Evolutionary conservation across 2,888 invertebrate genomes (phyloP), one percentile per base, ranked within the genome.

Genomic region (Rhagonycha fulva): DNA sequence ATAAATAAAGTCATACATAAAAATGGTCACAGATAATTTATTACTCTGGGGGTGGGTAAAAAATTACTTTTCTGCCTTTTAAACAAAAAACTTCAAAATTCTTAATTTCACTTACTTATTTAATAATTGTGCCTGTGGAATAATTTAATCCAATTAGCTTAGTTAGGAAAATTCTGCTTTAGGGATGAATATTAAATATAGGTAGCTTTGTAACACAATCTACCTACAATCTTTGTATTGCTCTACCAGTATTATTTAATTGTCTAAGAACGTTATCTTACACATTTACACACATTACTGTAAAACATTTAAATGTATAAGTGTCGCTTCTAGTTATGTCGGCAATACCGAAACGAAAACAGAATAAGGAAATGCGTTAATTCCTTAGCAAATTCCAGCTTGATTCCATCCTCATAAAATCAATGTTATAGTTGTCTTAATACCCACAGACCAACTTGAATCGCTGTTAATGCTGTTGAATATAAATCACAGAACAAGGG

Each of bases 341-440:
- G 75, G 66, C 26, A 70, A 28, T 69, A 63, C 24, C 62, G 28
- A 75, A 71, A 71, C 72, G 61, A 72, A 77, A 67, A 69, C 72
- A 72, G 72, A 70, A 72, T 61, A 63, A 72, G 72, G 69, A 77
- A 75, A 69, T 72, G 75, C 73, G 76, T 75, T 79, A 79, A 79
- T 79, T 79, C 76, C 76, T 76, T 76, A 62, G 76, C 78, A 79
- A 75, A 79, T 75, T 76, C 76, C 76, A 75, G 78, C 75, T 66
- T 61, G 71, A 63, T 77, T 77, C 74, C 69, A 76, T 78, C 76
- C 71, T 74, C 73, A 78, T 76, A 80, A 80, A 80, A 80, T 80
- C 80, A 80, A 80, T 80, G 80, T 80, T 79, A 76, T 80, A 80
- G 79, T 80, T 80, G 79, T 79, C 80, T 80, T 80, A 80, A 79